phyloP scores from a whole-genome alignment of 2,113 vertebrate genomes.

The Malaclemys terrapin region DNA sequence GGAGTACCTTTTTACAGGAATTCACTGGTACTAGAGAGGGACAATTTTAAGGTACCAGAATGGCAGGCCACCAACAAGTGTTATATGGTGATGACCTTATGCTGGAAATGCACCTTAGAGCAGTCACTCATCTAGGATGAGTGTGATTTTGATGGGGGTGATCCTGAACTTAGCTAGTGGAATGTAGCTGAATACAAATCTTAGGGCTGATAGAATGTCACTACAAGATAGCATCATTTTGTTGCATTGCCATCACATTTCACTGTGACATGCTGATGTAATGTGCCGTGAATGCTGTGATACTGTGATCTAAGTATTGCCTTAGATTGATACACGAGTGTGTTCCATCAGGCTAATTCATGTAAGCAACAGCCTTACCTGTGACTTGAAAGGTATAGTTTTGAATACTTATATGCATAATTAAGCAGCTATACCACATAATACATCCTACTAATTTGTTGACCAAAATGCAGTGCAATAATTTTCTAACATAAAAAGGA shows the following conservation, averaged over 20 bases:
- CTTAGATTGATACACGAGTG: not conserved
- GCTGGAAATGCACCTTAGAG: not conserved
- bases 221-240: not conserved
- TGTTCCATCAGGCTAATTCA: not conserved
- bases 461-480: constrained; percentile 72
- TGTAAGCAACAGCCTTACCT: not conserved
- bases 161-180: not conserved
- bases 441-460: constrained; percentile 48
- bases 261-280: accelerated
- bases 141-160: not conserved
- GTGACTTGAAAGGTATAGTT: constrained; percentile 33
- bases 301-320: not conserved
- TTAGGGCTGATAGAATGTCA: not conserved
- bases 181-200: not conserved
- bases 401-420: constrained; percentile 54
- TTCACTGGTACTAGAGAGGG: accelerated
- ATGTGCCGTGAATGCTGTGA: not conserved
- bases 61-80: not conserved
- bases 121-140: not conserved
- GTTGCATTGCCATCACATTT: not conserved
- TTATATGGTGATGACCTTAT: not conserved
- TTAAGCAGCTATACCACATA: constrained; percentile 50
- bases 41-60: not conserved
- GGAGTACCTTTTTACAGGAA: not conserved
- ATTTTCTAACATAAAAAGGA: constrained; percentile 70